phyloP scores from a whole-genome alignment of 1,140 invertebrate species.

The Latrodectus geometricus region DNA sequence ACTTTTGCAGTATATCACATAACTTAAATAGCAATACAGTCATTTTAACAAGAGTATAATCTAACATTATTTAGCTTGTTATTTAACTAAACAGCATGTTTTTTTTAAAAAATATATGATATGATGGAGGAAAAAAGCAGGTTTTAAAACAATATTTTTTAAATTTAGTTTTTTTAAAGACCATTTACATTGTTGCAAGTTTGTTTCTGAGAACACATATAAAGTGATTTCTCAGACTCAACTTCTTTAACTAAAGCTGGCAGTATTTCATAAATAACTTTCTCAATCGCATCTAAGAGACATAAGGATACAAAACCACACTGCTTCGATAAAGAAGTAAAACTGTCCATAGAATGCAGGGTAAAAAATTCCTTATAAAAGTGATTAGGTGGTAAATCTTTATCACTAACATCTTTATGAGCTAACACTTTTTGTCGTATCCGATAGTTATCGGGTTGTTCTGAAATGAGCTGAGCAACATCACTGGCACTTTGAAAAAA shows the following conservation, averaged over 20 bases:
- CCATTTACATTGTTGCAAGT: background rate
- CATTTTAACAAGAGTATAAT: too few relatives aligned
- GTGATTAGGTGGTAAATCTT: slow-evolving; percentile 90
- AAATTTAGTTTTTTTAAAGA: too few relatives aligned
- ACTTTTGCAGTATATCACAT: too few relatives aligned
- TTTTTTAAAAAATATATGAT: too few relatives aligned
- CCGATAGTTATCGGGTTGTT: slow-evolving; percentile 93
- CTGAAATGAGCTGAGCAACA: slow-evolving; percentile 75
- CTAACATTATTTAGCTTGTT: too few relatives aligned
- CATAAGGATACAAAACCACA: slow-evolving; percentile 52
- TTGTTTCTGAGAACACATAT: background rate
- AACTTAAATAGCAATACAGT: too few relatives aligned
- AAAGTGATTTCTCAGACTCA: background rate
- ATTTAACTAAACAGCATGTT: too few relatives aligned
- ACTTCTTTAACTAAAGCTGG: slow-evolving; percentile 34
- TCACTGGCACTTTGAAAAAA: slow-evolving; percentile 91
- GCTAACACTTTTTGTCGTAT: slow-evolving; percentile 89
- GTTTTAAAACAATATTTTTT: too few relatives aligned
- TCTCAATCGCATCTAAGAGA: slow-evolving; percentile 43
- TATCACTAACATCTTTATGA: slow-evolving; percentile 89
- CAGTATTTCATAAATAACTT: slow-evolving; percentile 47
- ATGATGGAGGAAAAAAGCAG: too few relatives aligned
- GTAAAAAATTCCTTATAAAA: slow-evolving; percentile 92
- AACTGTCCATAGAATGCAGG: slow-evolving; percentile 62
- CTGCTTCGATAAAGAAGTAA: slow-evolving; percentile 53